These are phyloP conservation scores for Colistium nudipinnis DNA, from an alignment of 2,113 vertebrate genomes.

Conservation along the genomic window DNA sequence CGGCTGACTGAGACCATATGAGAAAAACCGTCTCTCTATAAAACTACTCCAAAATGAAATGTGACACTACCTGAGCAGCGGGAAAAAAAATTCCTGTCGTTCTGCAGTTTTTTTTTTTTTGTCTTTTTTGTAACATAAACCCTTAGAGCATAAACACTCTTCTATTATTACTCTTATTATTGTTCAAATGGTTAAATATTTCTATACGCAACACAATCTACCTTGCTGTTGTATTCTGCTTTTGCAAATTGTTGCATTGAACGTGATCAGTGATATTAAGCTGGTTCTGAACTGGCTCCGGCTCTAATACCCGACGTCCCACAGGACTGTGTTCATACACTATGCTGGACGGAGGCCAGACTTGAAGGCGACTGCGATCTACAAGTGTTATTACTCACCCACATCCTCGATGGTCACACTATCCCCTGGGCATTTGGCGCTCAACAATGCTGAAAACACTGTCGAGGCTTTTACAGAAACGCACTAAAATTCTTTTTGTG, in stretches of 20 bases:
- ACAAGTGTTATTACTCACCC: slow-evolving; percentile 68
- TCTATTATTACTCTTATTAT: too few species aligned
- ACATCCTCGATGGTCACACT: slow-evolving; percentile 60
- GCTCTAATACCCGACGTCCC: too few species aligned
- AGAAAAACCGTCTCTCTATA: slow-evolving; percentile 19
- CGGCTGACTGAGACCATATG: slow-evolving; percentile 68
- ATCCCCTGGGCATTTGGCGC: slow-evolving; percentile 52
- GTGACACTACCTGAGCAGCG: slow-evolving; percentile 6
- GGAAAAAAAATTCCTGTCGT: background rate
- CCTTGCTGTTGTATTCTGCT: slow-evolving; percentile 3
- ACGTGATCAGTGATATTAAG: slow-evolving; percentile 16
- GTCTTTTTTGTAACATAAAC: slow-evolving; percentile 5
- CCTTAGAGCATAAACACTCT: too few species aligned
- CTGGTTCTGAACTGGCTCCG: slow-evolving; percentile 27
- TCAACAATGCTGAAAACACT: slow-evolving; percentile 34
- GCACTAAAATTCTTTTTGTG: slow-evolving; percentile 10
- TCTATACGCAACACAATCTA: slow-evolving; percentile 13
- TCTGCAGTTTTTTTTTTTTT: background rate
- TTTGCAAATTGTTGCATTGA: slow-evolving; percentile 8
- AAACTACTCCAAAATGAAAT: slow-evolving; percentile 36
- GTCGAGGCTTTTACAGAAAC: slow-evolving; percentile 33
- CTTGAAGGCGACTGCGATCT: slow-evolving; percentile 54
- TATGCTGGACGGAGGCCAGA: slow-evolving; percentile 51
- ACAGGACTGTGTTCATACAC: slow-evolving; percentile 41
- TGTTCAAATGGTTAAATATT: too few species aligned